Evolutionary conservation across 2,113 vertebrate species (phyloP).

Genomic region (Aldabrachelys gigantea): DNA sequence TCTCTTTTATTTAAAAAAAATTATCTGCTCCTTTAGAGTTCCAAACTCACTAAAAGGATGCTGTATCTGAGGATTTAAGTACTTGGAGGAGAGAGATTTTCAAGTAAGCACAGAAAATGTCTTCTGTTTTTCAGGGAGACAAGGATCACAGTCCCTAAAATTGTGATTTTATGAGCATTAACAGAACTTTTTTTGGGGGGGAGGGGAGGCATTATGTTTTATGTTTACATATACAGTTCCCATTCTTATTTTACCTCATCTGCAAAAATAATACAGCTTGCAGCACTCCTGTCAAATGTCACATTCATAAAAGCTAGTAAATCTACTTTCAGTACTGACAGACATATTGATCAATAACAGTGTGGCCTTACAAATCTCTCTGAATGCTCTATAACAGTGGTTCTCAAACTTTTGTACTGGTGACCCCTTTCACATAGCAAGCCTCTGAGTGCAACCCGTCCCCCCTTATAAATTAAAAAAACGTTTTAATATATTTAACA

Average conservation of each 20-base stretch:
- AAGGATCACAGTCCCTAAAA: neutral
- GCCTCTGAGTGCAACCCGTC: too few species aligned
- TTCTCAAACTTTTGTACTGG: too few species aligned
- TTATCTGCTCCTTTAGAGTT: neutral
- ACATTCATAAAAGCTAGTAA: neutral
- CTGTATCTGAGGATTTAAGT: neutral
- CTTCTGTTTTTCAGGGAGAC: neutral
- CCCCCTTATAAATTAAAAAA: too few species aligned
- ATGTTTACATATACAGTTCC: neutral
- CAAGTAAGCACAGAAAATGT: neutral
- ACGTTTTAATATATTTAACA: too few species aligned
- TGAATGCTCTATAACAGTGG: neutral
- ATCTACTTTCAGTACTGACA: neutral
- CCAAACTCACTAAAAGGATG: neutral
- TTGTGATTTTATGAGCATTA: neutral
- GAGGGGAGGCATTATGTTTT: neutral
- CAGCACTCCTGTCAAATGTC: neutral
- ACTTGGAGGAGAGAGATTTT: neutral
- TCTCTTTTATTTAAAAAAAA: neutral
- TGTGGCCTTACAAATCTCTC: neutral
- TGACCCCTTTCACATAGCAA: too few species aligned
- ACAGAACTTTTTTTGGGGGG: neutral
- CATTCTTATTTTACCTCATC: neutral
- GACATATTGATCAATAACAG: neutral
- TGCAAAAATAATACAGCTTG: neutral